Evolutionary conservation across 2,797 vertebrate genomes (phyloP).

Genomic region (Falco berigora): DNA sequence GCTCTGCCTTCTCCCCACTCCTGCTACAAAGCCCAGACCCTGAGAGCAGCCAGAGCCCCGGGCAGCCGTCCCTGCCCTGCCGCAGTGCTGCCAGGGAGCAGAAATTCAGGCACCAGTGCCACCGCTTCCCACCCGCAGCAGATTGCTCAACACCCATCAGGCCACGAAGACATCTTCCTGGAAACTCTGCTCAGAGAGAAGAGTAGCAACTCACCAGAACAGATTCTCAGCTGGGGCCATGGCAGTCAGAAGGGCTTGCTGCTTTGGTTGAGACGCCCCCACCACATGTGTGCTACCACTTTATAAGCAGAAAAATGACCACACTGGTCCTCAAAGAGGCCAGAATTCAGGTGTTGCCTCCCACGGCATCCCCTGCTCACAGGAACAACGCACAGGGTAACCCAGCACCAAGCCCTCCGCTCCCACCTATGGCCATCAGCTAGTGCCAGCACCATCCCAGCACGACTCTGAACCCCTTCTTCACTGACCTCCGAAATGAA

Average conservation of each 20-base stretch:
- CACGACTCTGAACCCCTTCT: not conserved
- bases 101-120: not conserved
- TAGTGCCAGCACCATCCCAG: not conserved
- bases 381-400: rapidly evolving
- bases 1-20: not conserved
- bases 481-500: rapidly evolving
- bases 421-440: not conserved
- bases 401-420: not conserved
- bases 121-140: not conserved
- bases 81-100: not conserved
- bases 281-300: not conserved
- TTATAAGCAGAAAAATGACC: rapidly evolving
- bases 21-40: not conserved
- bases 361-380: not conserved
- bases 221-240: rapidly evolving
- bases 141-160: not conserved
- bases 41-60: rapidly evolving
- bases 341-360: not conserved
- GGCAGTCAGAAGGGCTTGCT: not conserved
- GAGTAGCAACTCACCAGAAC: not conserved
- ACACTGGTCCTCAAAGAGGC: not conserved
- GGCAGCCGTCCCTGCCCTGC: not conserved
- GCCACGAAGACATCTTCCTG: not conserved
- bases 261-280: not conserved
- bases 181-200: not conserved